A percentile compares a stretch with the other conserved stretches of the same genome.
phyloP scores from a whole-genome alignment of 2,113 vertebrate genomes.

The Rattus rattus region DNA sequence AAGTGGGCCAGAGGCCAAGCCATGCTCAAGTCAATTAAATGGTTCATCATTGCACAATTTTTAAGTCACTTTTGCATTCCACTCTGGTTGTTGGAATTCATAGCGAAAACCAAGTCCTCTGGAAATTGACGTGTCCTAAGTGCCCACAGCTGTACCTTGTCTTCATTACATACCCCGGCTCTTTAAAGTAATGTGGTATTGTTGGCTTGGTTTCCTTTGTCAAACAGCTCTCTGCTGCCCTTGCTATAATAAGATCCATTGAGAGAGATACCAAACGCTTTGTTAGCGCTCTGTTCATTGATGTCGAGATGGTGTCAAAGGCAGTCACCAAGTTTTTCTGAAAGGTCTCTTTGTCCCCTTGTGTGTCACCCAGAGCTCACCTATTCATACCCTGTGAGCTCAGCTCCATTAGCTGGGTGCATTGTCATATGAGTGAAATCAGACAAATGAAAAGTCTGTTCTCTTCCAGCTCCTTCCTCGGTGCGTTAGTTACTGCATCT shows the following conservation, averaged over 20 bases:
- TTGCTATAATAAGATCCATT: constrained; percentile 55
- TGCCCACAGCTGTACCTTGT: not conserved
- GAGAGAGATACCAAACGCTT: constrained; percentile 46
- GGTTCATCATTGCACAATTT: not conserved
- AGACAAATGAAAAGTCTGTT: constrained; percentile 1
- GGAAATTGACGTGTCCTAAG: not conserved
- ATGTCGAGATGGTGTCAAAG: constrained; percentile 44
- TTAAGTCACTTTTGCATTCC: not conserved
- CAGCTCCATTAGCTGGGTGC: not conserved
- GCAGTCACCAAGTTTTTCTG: constrained; percentile 37
- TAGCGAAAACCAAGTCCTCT: not conserved
- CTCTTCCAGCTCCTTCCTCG: not conserved
- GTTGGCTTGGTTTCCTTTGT: constrained; percentile 23
- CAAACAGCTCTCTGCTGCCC: constrained; percentile 33
- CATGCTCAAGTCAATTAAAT: not conserved
- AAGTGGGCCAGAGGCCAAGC: not conserved
- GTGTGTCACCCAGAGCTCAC: constrained; percentile 33
- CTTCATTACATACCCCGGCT: not conserved
- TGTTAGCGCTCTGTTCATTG: constrained; percentile 45
- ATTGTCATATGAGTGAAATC: not conserved
- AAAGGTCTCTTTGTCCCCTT: constrained; percentile 68
- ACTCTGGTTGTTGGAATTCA: not conserved
- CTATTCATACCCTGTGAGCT: constrained; percentile 61
- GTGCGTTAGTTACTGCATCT: not conserved
- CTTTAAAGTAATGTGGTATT: constrained; percentile 23